Evolutionary conservation across 2,888 invertebrate species (phyloP).

Genomic region (Luperina nickerlii): DNA sequence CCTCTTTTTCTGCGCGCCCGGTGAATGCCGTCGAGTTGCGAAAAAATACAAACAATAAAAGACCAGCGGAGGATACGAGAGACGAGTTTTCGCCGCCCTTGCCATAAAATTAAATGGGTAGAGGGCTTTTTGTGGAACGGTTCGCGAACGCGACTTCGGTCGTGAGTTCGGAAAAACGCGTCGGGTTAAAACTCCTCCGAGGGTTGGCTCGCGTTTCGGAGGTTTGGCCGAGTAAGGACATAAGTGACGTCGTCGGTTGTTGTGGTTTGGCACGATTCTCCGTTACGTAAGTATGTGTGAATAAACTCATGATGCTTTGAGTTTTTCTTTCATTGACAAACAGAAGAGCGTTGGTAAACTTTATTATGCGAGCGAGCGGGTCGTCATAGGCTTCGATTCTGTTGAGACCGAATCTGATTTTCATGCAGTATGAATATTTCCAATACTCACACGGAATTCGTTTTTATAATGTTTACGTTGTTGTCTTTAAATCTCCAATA

Average conservation of each 20-base stretch:
- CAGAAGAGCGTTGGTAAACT: constrained; percentile 5
- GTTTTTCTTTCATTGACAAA: constrained; percentile 40
- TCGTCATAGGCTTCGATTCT: constrained; percentile 20
- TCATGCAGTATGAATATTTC: neutral
- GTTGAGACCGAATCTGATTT: constrained; percentile 9
- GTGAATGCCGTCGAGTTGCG: constrained; percentile 77
- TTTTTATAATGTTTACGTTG: neutral
- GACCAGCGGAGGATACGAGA: constrained; percentile 72
- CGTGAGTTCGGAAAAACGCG: constrained; percentile 70
- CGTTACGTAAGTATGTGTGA: constrained; percentile 46
- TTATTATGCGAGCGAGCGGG: constrained; percentile 4
- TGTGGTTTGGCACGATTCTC: constrained; percentile 57
- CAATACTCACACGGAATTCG: too few species aligned
- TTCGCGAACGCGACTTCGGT: constrained; percentile 69
- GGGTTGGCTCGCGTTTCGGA: constrained; percentile 56
- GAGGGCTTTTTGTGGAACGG: constrained; percentile 73
- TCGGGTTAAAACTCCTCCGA: constrained; percentile 65
- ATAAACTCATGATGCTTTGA: constrained; percentile 30
- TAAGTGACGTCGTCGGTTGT: constrained; percentile 48
- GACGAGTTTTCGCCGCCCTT: constrained; percentile 81
- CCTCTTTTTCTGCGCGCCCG: constrained; percentile 74
- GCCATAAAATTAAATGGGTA: constrained; percentile 85
- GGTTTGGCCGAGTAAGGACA: constrained; percentile 53
- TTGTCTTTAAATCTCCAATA: neutral
- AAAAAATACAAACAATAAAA: constrained; percentile 85